Evolutionary conservation across 2,888 invertebrate genomes (phyloP).

Genomic region (Rutpela maculata): DNA sequence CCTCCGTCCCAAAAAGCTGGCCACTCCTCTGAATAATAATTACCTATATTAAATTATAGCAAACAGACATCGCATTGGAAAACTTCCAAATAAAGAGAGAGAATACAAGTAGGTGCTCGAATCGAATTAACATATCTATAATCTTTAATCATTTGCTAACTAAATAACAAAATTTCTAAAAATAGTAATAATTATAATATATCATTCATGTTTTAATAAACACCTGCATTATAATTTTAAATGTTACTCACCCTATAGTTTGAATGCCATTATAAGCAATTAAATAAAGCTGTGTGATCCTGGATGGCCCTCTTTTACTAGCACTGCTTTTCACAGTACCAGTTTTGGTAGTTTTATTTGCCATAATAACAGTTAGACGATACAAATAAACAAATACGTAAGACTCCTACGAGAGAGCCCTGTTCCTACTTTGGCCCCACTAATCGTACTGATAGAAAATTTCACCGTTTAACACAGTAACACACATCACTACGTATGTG

Average conservation of each 20-base stretch:
- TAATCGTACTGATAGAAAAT: neutral
- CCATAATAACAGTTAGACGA: neutral
- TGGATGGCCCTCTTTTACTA: constrained; percentile 24
- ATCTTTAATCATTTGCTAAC: no score
- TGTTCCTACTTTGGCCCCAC: neutral
- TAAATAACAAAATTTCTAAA: no score
- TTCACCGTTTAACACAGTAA: neutral
- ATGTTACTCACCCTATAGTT: constrained; percentile 56
- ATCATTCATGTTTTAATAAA: no score
- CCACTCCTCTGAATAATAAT: no score
- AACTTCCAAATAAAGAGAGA: no score
- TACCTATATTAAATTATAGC: no score
- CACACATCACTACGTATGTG: neutral
- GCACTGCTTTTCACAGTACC: constrained; percentile 2
- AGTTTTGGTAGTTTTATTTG: constrained; percentile 23
- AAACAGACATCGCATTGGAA: no score
- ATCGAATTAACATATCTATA: no score
- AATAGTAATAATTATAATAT: no score
- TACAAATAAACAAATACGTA: neutral
- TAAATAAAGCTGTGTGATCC: constrained; percentile 41
- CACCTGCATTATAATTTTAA: neutral
- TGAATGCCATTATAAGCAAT: constrained; percentile 48
- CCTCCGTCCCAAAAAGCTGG: no score
- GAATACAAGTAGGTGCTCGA: no score
- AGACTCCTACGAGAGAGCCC: neutral